Base-by-base conservation (phyloP, 2,113 vertebrate genomes). In the Syngnathus floridae region DNA sequence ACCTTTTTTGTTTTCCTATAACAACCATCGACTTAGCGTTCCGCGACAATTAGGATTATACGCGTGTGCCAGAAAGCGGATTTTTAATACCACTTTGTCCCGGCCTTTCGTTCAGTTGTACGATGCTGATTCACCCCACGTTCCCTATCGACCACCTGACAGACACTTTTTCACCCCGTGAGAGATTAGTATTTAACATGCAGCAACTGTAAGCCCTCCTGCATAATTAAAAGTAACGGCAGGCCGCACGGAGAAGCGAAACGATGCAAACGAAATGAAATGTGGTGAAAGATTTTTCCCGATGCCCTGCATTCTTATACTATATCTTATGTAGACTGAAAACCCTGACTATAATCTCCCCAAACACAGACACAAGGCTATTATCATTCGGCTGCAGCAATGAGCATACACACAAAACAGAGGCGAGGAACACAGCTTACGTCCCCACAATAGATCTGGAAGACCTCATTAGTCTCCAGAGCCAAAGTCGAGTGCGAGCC, bases 391-490 rank as follows among this genome's bases (percentile, higher is more conserved):
- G 65, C 66, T 73, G 67, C 75, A 80, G 75, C 60, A 58, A 51
- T 71, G 36, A 49, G 52, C 77, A 64, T 37, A 26, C 57, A 68
- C 40, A 52, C 71, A 49, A 77, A 22, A 49, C 58, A 67, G 22
- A 48, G 4, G 52, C 54, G 58, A 62, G 69, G 66, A 56, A 71
- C 70, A 65, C 38, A 73, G 70, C 70, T 79, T 73, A 78, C 67
- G 70, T 77, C 78, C 66, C 54, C 76, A 88, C 86, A 87, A 87
- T 77, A 78, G 77, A 83, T 74, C 62, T 65, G 71, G 74, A 82
- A 80, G 77, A 83, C 78, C 85, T 87, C 84, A 85, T 89, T 88
- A 89, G 78, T 84, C 78, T 83, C 73, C 67, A 35, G 75, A 85
- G 79, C 74, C 9, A 3, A 41, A 74, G 79, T 68, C 69, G 74